phyloP scores from a whole-genome alignment of 1,140 invertebrate species.

The Saccostrea echinata region DNA sequence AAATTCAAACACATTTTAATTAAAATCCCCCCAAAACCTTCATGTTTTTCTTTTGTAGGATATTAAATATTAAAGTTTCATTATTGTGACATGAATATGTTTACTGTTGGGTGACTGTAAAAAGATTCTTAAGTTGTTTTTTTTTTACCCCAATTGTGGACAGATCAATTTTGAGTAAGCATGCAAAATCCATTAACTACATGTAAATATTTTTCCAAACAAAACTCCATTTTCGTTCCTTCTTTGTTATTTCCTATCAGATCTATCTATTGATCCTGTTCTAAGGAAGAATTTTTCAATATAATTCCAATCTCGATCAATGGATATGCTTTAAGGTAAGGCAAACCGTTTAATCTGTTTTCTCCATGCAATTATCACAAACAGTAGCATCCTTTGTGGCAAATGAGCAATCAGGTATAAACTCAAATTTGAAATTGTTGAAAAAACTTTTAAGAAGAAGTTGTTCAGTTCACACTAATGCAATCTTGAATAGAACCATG shows the following conservation, averaged over 20 bases:
- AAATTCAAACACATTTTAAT: not conserved
- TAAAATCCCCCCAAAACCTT: not conserved
- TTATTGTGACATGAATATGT: not conserved
- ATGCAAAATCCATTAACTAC: conserved; percentile 25
- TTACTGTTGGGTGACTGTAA: not conserved
- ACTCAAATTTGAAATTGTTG: no score
- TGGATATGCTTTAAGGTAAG: not conserved
- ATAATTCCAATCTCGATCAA: not conserved
- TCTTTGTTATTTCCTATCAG: not conserved
- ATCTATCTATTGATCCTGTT: not conserved
- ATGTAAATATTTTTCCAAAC: not conserved
- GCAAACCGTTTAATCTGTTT: not conserved
- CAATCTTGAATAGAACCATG: no score
- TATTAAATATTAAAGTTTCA: conserved; percentile 9
- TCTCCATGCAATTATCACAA: not conserved
- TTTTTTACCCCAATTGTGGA: not conserved
- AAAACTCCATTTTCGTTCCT: not conserved
- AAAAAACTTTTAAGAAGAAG: no score
- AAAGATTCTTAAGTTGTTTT: conserved; percentile 1
- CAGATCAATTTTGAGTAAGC: not conserved
- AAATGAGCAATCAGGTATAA: no score
- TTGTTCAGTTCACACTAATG: no score
- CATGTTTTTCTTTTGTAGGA: not conserved
- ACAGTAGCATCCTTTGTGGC: not conserved
- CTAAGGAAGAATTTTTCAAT: not conserved